phyloP scores from a whole-genome alignment of 2,888 invertebrate species.

The Chouioia cunea region DNA sequence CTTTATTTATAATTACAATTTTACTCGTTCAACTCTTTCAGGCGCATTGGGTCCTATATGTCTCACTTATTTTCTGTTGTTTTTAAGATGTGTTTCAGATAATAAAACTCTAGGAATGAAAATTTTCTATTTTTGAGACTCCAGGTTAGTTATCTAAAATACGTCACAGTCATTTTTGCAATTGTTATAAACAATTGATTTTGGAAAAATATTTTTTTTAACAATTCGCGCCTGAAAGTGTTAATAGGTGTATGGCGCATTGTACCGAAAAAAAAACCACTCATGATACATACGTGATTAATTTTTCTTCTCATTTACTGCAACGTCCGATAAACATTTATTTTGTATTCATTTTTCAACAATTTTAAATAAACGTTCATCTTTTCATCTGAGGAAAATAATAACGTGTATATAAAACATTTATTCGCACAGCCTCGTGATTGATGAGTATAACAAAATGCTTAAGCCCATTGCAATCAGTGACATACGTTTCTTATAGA shows the following conservation, averaged over 20 bases:
- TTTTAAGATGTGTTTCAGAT: too few relatives aligned
- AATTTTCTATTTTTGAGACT: too few relatives aligned
- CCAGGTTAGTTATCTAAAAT: too few relatives aligned
- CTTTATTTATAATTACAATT: constrained; percentile 16
- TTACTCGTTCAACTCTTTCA: constrained; percentile 24
- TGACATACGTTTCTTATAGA: constrained; percentile 29
- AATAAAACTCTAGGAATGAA: too few relatives aligned
- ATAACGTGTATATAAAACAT: constrained; percentile 49
- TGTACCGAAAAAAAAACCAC: constrained; percentile 37
- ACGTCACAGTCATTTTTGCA: too few relatives aligned
- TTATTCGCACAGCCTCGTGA: constrained; percentile 54
- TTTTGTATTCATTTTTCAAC: constrained; percentile 24
- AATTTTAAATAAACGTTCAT: constrained; percentile 40
- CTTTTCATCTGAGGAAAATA: constrained; percentile 39
- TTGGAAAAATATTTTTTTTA: too few relatives aligned
- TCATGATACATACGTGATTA: constrained; percentile 34
- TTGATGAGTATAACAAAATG: constrained; percentile 53
- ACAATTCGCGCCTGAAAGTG: too few relatives aligned
- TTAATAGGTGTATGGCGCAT: constrained; percentile 22
- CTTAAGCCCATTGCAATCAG: constrained; percentile 41
- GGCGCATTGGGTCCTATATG: too few relatives aligned
- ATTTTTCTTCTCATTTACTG: constrained; percentile 16
- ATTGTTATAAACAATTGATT: too few relatives aligned
- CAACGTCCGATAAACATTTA: constrained; percentile 18
- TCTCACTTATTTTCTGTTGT: too few relatives aligned